Base-by-base conservation (phyloP, 2,113 vertebrate species). In the Dinomys branickii region DNA sequence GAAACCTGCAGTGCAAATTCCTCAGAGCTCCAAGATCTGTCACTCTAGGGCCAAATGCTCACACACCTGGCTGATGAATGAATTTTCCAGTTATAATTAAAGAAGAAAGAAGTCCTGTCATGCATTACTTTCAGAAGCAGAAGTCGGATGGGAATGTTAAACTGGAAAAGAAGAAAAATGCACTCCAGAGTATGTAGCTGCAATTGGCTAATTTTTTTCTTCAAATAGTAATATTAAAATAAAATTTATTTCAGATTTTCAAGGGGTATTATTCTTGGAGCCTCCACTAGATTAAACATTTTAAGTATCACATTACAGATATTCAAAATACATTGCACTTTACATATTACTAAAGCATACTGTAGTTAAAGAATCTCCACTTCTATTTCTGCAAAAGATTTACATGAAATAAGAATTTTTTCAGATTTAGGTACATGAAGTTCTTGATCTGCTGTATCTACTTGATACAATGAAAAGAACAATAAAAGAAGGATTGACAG, bases 51-150 rank as follows among this genome's bases (percentile, higher is more conserved):
- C 65, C 95, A 44, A 88, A 80, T 78, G 97, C 97, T 88, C 94
- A 92, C 96, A 97, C 97, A 98, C 98, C 97, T 98, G 98, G 95
- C 20, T 65, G 44, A 97, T 97, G 94, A 97, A 98, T 96, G 59
- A 91, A 91, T 71, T 96, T 98, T 95, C 93, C 98, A 54, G 54
- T 93, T 89, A 91, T 92, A 98, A 98, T 97, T 97, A 97, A 90
- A 97, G 88, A 95, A 98, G 94, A 95, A 94, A 95, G 91, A 85
- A 91, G 59, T 22, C 94, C 96, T 96, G 69, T 59, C 77, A 83
- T 80, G 73, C 71, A 80, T 92, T 97, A 88, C 92, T 98, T 98
- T 96, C 95, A 94, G 85, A 93, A 87, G 50, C 38, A 95, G 67
- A 94, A 73, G 75, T 75, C 90, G 63, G 69, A 44, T 71, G 69